Evolutionary conservation across 2,113 vertebrate genomes (phyloP).

Genomic region (Falcunculus frontatus): DNA sequence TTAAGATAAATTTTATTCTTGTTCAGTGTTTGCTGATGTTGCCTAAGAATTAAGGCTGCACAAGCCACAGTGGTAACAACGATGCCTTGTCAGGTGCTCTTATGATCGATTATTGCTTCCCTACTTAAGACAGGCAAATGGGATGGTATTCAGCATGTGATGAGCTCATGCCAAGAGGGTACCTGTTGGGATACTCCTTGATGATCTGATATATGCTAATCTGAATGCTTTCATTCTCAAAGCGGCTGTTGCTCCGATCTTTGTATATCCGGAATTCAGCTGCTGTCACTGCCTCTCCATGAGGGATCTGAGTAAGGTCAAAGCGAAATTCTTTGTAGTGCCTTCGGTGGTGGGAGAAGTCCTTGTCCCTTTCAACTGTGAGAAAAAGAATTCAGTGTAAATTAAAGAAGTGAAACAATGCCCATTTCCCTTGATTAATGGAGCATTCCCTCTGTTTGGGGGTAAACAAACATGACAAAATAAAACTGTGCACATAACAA

Average conservation of each 20-base stretch:
- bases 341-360: slow-evolving; percentile 95
- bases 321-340: slow-evolving; percentile 99
- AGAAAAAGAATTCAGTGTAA: slow-evolving; percentile 29
- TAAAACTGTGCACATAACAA: slow-evolving; percentile 64
- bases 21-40: not conserved
- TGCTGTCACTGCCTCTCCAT: slow-evolving; percentile 93
- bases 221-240: slow-evolving; percentile 91
- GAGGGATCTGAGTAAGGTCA: slow-evolving; percentile 96
- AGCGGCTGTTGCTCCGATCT: slow-evolving; percentile 86
- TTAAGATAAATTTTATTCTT: not conserved
- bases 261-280: slow-evolving; percentile 98
- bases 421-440: slow-evolving; percentile 37
- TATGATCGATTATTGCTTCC: not conserved
- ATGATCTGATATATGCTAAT: slow-evolving; percentile 95
- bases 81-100: rapidly evolving
- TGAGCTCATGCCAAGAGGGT: not conserved
- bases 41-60: not conserved
- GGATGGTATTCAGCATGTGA: not conserved
- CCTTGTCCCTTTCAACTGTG: slow-evolving; percentile 95
- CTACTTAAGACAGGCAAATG: not conserved
- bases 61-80: not conserved
- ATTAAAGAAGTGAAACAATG: slow-evolving; percentile 22
- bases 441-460: slow-evolving; percentile 32
- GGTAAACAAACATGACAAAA: slow-evolving; percentile 61
- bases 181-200: slow-evolving; percentile 94